Evolutionary conservation across 1,140 invertebrate species (phyloP), one percentile per base, ranked within the genome.

Genomic region (Cheumatopsyche charites): DNA sequence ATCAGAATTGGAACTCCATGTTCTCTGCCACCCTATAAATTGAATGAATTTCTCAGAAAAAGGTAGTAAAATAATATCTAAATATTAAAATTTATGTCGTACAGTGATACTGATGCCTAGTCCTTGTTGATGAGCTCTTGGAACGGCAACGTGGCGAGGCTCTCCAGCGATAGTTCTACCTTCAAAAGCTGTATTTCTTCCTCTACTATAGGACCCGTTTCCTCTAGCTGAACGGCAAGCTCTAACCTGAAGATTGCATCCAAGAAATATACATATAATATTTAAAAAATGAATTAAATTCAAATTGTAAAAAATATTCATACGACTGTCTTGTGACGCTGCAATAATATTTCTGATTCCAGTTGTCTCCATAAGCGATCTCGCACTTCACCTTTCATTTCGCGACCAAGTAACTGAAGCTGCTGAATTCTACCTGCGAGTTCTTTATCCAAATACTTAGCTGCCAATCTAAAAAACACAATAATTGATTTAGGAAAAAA

Each of bases 1-100:
- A 95, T 92, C n/a, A 95, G 80, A 71, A 95, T 92, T 0, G 93
- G 93, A 36, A 95, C 91, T 29, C 92, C 92, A 82, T 95, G 92
- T 79, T 95, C 93, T 73, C 90, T 87, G 9, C 92, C 93, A 69
- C 92, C 92, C 91, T 93, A 76, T 74, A 73, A 73, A 61, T 72
- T 42, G 58, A 70, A 47, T 47, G 4, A 7, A 47, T 47, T 47
- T 47, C 13, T 47, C 15, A 47, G 13, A 47, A 15, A 19, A 63
- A 63, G 19, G 6, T n/a, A 15, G 3, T 19, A 4, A 9, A 17
- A n/a, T 6, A 62, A 25, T 62, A 5, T 13, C 17, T 45, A 45
- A 66, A 66, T 66, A 45, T n/a, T 66, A 45, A 12, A 66, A 66
- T n/a, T 23, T 62, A 23, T 9, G 11, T 81, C 84, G 85, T 79